Conservation (phyloP, 1,140 invertebrate species). For the Laupala kohalensis region DNA sequence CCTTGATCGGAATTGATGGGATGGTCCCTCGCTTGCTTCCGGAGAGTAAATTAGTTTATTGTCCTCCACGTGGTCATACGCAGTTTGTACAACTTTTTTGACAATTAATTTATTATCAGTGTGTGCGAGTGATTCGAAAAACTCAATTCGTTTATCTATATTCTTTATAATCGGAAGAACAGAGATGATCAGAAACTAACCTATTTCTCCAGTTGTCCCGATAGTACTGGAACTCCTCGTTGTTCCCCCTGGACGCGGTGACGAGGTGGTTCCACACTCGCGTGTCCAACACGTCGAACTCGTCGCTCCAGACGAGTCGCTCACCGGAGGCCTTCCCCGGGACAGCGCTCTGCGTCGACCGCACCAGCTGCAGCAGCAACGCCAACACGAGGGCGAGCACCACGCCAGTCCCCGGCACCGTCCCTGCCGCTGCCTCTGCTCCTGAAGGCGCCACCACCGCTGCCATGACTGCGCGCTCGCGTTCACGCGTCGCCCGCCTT, state of each 20-base stretch:
- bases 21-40: too few species aligned
- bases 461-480: background rate
- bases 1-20: too few species aligned
- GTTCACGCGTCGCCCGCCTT: too few species aligned
- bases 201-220: conserved; percentile 18
- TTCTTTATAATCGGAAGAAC: background rate
- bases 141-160: background rate
- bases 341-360: background rate
- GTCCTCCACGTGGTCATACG: too few species aligned
- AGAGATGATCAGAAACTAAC: conserved; percentile 7
- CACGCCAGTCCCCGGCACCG: background rate
- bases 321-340: background rate
- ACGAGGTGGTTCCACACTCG: conserved; percentile 18
- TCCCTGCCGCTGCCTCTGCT: background rate
- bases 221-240: conserved; percentile 22
- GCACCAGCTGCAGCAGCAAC: conserved; percentile 1
- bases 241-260: conserved; percentile 17
- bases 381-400: background rate
- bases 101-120: too few species aligned
- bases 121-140: too few species aligned
- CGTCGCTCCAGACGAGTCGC: conserved; percentile 12
- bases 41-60: too few species aligned
- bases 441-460: too few species aligned
- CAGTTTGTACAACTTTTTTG: too few species aligned
- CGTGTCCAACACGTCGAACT: conserved; percentile 17